Percentiles rank a stretch among this genome's conserved stretches.
Evolutionary conservation across 2,888 invertebrate species (phyloP).

Genomic region (Cyclophora albipunctata): DNA sequence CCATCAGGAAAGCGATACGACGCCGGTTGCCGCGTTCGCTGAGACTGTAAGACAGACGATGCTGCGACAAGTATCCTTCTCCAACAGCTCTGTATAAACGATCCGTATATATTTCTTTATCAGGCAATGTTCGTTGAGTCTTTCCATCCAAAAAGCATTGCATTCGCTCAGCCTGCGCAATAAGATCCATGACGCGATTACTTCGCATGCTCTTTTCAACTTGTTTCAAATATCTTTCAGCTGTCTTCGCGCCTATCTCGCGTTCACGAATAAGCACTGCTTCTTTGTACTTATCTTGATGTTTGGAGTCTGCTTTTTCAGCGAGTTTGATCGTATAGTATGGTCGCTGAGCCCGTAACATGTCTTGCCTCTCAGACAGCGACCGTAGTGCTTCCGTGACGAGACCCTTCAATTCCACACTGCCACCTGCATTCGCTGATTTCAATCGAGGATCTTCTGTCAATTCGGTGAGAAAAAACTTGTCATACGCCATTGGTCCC

Average conservation of each 20-base stretch:
- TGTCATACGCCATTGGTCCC: slow-evolving; percentile 68
- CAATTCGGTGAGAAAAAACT: slow-evolving; percentile 58
- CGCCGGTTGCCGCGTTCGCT: slow-evolving; percentile 64
- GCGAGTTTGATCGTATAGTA: slow-evolving; percentile 61
- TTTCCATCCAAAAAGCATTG: slow-evolving; percentile 59
- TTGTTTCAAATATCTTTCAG: slow-evolving; percentile 49
- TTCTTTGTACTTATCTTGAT: slow-evolving; percentile 57
- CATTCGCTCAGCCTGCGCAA: slow-evolving; percentile 62
- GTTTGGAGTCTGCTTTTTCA: slow-evolving; percentile 57
- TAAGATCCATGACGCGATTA: slow-evolving; percentile 53
- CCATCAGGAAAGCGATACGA: slow-evolving; percentile 65
- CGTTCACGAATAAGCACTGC: slow-evolving; percentile 49
- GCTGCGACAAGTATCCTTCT: slow-evolving; percentile 56
- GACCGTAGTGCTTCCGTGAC: slow-evolving; percentile 52
- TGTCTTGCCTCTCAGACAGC: slow-evolving; percentile 57
- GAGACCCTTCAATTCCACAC: slow-evolving; percentile 34
- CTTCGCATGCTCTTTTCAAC: slow-evolving; percentile 51
- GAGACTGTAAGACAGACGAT: slow-evolving; percentile 58
- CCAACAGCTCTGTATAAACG: slow-evolving; percentile 60
- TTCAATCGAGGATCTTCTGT: slow-evolving; percentile 46
- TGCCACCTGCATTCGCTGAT: slow-evolving; percentile 56
- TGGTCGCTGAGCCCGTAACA: slow-evolving; percentile 60
- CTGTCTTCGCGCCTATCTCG: slow-evolving; percentile 51
- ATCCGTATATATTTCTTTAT: slow-evolving; percentile 58
- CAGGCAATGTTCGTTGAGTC: slow-evolving; percentile 56